Base-by-base conservation (phyloP, 2,113 vertebrate genomes). In the Hippocampus comes region DNA sequence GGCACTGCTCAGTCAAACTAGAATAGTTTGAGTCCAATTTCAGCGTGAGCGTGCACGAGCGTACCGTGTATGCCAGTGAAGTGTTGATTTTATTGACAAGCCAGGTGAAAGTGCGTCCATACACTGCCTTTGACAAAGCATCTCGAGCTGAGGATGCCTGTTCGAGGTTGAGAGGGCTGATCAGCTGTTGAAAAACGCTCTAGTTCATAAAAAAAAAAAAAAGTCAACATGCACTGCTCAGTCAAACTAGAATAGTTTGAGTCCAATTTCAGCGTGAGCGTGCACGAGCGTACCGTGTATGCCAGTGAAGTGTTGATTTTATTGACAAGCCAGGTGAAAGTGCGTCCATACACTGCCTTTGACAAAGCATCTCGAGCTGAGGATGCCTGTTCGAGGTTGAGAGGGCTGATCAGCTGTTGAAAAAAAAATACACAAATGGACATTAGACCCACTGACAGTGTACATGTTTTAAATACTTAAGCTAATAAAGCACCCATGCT, bases 31-130 rank as follows among this genome's bases (percentile, higher is more conserved):
- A 42, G 75, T 67, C 27, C 60, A 64, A 59, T 25, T 14, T 6
- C 17, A 18, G 14, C 61, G 66, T 71, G 68, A 27, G 46, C 67
- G 73, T 59, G 41, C 63, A 67, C 18, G 55, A 56, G 30, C 18
- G 0, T 91, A 98, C 97, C 95, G 87, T 93, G 87, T 94, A 95
- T 12, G 94, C 90, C 81, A 99, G 91, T 0, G 97, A 99, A 51
- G 89, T 83, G 75, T 99, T 99, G 86, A 99, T 98, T 89, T 99
- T 98, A 83, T 89, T 95, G 15, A 99, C 97, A 65, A 99, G 93
- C 97, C 97, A 99, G 78, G 95, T 94, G 85, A 99, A 99, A 20
- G 97, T 98, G 66, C 97, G 95, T 34, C 96, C 97, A 0, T 99
- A 99, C 9, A 99, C 84, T 0, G 97, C 97, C 79, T 99, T 99